Percentiles rank a stretch among this genome's conserved stretches.
These are phyloP conservation scores for Euclidia mi DNA, from an alignment of 2,888 invertebrate genomes.

Conservation along the genomic window DNA sequence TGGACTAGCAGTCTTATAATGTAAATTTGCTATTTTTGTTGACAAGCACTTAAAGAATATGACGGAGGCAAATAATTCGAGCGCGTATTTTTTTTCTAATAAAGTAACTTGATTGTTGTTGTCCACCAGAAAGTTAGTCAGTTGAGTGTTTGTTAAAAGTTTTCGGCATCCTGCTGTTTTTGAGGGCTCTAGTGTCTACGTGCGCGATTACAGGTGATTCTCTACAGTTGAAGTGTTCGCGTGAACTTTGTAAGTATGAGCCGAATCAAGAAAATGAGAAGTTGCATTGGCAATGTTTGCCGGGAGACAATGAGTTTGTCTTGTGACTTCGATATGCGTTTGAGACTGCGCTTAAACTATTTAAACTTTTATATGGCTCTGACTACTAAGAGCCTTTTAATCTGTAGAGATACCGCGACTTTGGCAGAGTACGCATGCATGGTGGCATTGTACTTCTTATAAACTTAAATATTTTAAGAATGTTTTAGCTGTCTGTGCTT, in stretches of 20 bases:
- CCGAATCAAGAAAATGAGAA: conserved; percentile 76
- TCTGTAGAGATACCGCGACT: conserved; percentile 37
- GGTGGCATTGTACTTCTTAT: conserved; percentile 25
- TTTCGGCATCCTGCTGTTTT: conserved; percentile 72
- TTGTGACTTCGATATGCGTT: conserved; percentile 76
- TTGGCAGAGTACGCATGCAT: conserved; percentile 27
- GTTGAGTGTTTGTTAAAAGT: conserved; percentile 70
- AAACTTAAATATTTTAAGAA: conserved; percentile 11
- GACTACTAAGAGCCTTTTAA: conserved; percentile 53
- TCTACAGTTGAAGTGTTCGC: conserved; percentile 67
- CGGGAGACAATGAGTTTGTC: conserved; percentile 78
- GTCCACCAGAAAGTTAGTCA: conserved; percentile 55
- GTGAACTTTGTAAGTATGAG: conserved; percentile 75
- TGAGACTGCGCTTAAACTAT: conserved; percentile 66
- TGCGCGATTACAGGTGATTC: conserved; percentile 75
- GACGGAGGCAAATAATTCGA: conserved; percentile 40
- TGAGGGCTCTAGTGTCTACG: conserved; percentile 65
- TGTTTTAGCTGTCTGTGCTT: background rate
- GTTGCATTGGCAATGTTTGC: conserved; percentile 73
- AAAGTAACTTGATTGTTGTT: conserved; percentile 59
- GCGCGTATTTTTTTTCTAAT: conserved; percentile 51
- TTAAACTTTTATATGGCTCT: conserved; percentile 60
- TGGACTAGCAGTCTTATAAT: no score
- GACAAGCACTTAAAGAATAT: conserved; percentile 1
- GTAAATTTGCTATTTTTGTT: no score